Conservation (phyloP, 2,113 vertebrate genomes). For the Eublepharis macularius region DNA sequence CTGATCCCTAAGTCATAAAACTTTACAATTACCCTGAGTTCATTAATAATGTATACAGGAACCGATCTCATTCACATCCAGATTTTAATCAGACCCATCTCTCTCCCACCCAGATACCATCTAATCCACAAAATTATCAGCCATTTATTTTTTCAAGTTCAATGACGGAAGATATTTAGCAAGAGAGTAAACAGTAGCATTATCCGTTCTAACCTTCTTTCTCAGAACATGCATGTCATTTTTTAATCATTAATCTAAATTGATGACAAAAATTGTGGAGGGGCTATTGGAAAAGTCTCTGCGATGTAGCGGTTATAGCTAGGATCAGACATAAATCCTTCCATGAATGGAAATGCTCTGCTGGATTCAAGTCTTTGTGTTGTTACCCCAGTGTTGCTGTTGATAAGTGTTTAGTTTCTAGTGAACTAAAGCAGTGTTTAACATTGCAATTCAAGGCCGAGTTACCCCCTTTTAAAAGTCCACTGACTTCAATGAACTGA, state of each 20-base stretch:
- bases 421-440: no score
- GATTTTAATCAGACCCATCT: constrained; percentile 85
- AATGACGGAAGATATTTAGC: constrained; percentile 69
- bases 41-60: constrained; percentile 91
- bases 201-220: constrained; percentile 45
- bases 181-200: constrained; percentile 59
- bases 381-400: no score
- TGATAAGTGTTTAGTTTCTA: no score
- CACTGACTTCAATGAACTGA: no score
- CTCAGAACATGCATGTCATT: constrained; percentile 39
- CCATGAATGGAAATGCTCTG: no score
- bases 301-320: neutral
- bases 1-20: constrained; percentile 88
- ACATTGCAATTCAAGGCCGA: no score
- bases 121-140: constrained; percentile 77
- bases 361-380: no score
- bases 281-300: neutral
- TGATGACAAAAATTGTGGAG: neutral
- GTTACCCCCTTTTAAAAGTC: no score
- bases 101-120: constrained; percentile 81
- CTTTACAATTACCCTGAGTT: constrained; percentile 90
- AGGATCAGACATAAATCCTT: no score
- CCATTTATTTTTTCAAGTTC: constrained; percentile 75
- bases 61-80: constrained; percentile 82
- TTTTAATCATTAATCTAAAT: constrained; percentile 44